Evolutionary conservation across 2,888 invertebrate genomes (phyloP).

Genomic region (Apantesis nais): DNA sequence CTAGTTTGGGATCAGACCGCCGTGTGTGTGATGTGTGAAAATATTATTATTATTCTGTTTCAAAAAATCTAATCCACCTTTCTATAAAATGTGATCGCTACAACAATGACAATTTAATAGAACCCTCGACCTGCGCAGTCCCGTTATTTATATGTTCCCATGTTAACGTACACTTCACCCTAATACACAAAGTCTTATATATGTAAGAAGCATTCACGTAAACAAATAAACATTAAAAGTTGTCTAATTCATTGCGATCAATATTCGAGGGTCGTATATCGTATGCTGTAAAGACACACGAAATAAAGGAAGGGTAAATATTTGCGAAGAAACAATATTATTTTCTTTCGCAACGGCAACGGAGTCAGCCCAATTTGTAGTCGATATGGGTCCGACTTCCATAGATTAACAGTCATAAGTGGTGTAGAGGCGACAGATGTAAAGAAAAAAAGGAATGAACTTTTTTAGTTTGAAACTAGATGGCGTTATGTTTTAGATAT

Average conservation of each 20-base stretch:
- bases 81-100: not conserved
- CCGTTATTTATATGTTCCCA: not conserved
- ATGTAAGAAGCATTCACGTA: constrained; percentile 12
- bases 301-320: constrained; percentile 76
- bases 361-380: constrained; percentile 79
- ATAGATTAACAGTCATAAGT: constrained; percentile 59
- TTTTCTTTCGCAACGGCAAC: constrained; percentile 72
- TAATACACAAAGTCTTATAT: constrained; percentile 8
- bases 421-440: constrained; percentile 31
- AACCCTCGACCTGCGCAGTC: not conserved
- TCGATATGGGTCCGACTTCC: constrained; percentile 75
- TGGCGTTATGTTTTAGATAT: no score
- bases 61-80: not conserved
- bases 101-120: no score
- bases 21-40: no score
- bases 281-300: constrained; percentile 64
- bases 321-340: constrained; percentile 85
- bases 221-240: constrained; percentile 29
- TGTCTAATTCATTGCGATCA: constrained; percentile 43
- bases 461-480: not conserved
- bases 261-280: constrained; percentile 52
- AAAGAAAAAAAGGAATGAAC: not conserved
- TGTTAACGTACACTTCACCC: not conserved
- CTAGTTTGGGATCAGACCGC: no score
- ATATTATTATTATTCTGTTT: no score